These are phyloP conservation scores for Mohoua ochrocephala DNA, from an alignment of 2,113 vertebrate species.

Conservation along the genomic window DNA sequence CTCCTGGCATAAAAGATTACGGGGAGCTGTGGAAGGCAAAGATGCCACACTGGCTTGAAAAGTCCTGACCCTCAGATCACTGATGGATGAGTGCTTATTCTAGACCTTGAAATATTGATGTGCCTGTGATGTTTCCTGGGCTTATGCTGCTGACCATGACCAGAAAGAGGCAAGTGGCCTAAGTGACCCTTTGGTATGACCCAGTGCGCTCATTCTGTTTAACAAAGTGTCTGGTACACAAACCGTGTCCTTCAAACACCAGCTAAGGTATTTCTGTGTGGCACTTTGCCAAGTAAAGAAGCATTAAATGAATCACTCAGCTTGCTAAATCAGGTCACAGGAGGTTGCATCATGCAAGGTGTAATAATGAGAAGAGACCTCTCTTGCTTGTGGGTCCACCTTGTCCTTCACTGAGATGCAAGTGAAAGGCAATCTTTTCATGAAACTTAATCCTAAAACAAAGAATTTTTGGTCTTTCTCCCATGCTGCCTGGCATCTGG, in stretches of 20 bases:
- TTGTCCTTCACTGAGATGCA: background rate
- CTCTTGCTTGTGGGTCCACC: background rate
- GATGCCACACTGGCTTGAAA: background rate
- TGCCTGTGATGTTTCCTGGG: background rate
- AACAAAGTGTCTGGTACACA: background rate
- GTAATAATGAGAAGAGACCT: background rate
- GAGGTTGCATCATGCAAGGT: background rate
- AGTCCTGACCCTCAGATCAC: background rate
- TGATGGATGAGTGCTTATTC: background rate
- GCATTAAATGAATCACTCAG: background rate
- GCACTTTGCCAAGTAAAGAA: background rate
- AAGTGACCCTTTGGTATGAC: background rate
- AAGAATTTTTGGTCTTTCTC: background rate
- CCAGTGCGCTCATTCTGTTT: background rate
- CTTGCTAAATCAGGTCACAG: background rate
- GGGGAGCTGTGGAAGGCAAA: background rate
- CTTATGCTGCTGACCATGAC: background rate
- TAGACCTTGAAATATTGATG: background rate
- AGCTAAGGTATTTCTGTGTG: background rate
- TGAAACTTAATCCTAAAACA: background rate
- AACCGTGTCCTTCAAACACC: background rate
- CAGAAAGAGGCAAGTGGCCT: background rate
- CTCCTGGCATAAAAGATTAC: background rate
- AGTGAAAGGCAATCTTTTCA: background rate
- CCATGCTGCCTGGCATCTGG: background rate